Conservation (phyloP, 2,113 vertebrate genomes). For the Agapornis roseicollis region DNA sequence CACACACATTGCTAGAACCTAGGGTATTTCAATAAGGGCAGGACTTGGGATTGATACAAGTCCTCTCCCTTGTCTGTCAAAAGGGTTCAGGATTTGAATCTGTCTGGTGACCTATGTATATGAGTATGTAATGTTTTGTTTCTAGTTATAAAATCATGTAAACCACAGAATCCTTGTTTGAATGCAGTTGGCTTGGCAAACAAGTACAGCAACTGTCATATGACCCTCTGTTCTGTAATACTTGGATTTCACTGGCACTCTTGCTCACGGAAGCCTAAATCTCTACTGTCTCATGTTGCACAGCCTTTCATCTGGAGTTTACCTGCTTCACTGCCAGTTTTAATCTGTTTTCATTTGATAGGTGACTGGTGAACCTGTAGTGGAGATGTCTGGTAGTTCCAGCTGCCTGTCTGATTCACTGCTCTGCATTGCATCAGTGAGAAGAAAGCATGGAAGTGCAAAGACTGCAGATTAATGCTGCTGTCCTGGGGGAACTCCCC, state of each 20-base stretch:
- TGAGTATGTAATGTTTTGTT: background rate
- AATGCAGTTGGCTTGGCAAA: background rate
- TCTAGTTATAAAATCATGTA: background rate
- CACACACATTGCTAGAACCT: rapidly evolving
- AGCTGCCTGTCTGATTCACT: background rate
- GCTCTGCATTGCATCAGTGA: background rate
- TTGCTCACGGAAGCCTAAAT: background rate
- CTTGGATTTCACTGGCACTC: background rate
- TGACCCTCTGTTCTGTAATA: background rate
- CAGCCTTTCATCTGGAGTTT: background rate
- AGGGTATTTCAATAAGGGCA: background rate
- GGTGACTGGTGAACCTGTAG: background rate
- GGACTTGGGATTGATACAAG: no score
- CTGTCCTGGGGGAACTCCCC: background rate
- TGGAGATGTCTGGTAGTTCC: background rate
- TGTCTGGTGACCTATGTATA: background rate
- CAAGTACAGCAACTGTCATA: background rate
- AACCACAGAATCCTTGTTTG: background rate
- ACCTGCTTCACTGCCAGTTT: background rate
- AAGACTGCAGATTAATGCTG: background rate
- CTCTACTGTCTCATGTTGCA: background rate
- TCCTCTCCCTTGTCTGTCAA: background rate
- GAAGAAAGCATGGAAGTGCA: background rate
- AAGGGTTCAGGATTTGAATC: background rate
- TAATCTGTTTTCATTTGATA: background rate